phyloP scores from a whole-genome alignment of 2,797 vertebrate species.

The Sparus aurata region DNA sequence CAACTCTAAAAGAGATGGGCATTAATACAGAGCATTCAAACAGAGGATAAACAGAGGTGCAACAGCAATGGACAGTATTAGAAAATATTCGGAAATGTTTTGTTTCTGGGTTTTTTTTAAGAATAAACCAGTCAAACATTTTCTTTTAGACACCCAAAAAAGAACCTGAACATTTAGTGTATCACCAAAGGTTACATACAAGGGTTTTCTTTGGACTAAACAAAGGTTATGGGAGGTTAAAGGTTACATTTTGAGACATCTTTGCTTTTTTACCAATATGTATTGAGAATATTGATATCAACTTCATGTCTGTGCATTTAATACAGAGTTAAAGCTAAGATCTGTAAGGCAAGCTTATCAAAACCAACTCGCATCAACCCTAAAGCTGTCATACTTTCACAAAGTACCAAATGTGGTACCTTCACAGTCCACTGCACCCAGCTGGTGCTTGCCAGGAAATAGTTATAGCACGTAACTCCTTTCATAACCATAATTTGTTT shows the following conservation, averaged over 20 bases:
- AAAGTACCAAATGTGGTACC: too few species aligned
- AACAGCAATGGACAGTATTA: too few species aligned
- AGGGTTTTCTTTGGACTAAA: not conserved
- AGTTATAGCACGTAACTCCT: not conserved
- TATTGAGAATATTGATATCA: not conserved
- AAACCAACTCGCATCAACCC: not conserved
- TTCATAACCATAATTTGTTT: not conserved
- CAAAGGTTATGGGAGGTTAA: not conserved
- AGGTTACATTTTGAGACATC: not conserved
- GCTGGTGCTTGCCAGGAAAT: conserved; percentile 3
- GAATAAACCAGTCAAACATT: too few species aligned
- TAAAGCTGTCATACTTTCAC: not conserved
- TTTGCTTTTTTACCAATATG: not conserved
- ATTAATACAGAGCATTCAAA: too few species aligned
- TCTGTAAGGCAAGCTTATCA: not conserved
- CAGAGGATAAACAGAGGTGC: too few species aligned
- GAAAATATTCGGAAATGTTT: too few species aligned
- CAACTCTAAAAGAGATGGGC: not conserved
- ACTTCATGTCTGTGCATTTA: not conserved
- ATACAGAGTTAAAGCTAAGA: not conserved
- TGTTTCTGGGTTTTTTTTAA: too few species aligned
- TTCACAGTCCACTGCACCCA: conserved; percentile 1
- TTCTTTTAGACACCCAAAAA: too few species aligned
- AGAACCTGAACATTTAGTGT: not conserved
- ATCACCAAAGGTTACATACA: not conserved